Evolutionary conservation across 2,797 vertebrate genomes (phyloP), one percentile per base, ranked within the genome.

Genomic region (Coendou prehensilis): DNA sequence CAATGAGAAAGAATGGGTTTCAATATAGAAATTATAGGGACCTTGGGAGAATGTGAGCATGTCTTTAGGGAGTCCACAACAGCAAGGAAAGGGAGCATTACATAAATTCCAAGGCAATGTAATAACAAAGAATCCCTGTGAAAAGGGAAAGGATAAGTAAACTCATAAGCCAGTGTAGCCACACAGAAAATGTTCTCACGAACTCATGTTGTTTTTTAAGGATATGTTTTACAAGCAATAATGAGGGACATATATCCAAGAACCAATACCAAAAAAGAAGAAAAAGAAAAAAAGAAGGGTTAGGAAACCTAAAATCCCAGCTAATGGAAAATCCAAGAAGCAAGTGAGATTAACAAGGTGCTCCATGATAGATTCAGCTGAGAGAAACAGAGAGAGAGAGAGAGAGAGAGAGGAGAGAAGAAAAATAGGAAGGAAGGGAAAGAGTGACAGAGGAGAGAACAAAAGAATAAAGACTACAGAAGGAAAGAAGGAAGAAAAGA

Each of bases 1-100:
- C 91, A 93, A 76, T 52, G 63, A 90, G 73, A 90, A 95, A 73
- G 61, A 94, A 75, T 50, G 69, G 23, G 79, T 59, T 97, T 96
- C 75, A 76, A 57, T 81, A 59, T 45, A 69, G 81, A 96, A 96
- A 83, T 94, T 90, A 95, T 2, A 94, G 76, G 59, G 90, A 79
- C 45, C 61, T 92, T 50, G 73, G 91, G 64, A 89, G 81, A 95
- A 76, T 54, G n/a, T 47, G 88, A 45, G 78, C 37, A 11, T 4
- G 57, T 87, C 81, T 92, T 94, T 71, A 37, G 93, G 81, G 89
- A 95, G 63, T 87, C n/a, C 47, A 9, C 64, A 95, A 83, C 26
- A 89, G 84, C 64, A 79, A 84, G 61, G 78, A 54, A 80, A 80
- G 47, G 33, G 61, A 81, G 22, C 11, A n/a, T 87, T 11, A 15